Conservation (phyloP, 2,888 invertebrate species). For the Fragum fragum region DNA sequence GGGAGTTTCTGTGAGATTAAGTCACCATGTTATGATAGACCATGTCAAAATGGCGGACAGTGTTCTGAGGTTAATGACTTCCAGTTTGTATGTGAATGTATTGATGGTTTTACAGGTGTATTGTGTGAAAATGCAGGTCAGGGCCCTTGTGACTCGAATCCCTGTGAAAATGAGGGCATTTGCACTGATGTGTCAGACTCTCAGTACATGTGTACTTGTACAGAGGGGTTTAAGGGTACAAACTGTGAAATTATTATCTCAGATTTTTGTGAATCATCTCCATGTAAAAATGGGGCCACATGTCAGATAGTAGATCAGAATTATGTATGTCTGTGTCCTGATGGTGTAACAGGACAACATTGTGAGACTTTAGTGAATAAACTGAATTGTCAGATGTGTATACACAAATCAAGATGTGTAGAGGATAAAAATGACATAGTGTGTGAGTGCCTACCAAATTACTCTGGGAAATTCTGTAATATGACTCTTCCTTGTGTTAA, state of each 20-base stretch:
- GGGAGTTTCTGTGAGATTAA: conserved; percentile 59
- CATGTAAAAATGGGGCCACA: conserved; percentile 90
- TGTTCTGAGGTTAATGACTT: conserved; percentile 87
- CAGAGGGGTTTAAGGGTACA: conserved; percentile 42
- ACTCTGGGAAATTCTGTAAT: conserved; percentile 77
- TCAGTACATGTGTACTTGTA: conserved; percentile 54
- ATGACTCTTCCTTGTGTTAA: conserved; percentile 70
- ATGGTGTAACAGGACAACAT: conserved; percentile 66
- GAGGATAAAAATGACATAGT: conserved; percentile 34
- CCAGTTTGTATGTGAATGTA: conserved; percentile 69
- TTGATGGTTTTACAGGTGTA: conserved; percentile 65
- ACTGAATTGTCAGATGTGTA: conserved; percentile 42
- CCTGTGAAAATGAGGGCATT: conserved; percentile 58
- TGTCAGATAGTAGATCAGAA: conserved; percentile 90
- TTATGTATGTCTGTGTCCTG: conserved; percentile 67
- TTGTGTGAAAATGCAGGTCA: conserved; percentile 68
- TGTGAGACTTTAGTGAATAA: conserved; percentile 61
- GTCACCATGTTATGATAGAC: conserved; percentile 66
- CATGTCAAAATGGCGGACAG: conserved; percentile 90
- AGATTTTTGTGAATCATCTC: conserved; percentile 53
- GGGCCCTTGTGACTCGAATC: conserved; percentile 50
- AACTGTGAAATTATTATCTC: conserved; percentile 49
- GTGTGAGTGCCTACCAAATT: conserved; percentile 77
- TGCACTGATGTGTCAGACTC: conserved; percentile 48
- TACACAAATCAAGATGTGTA: conserved; percentile 50